Conservation (phyloP, 2,797 vertebrate species). For the Oryzias dopingdopingensis region DNA sequence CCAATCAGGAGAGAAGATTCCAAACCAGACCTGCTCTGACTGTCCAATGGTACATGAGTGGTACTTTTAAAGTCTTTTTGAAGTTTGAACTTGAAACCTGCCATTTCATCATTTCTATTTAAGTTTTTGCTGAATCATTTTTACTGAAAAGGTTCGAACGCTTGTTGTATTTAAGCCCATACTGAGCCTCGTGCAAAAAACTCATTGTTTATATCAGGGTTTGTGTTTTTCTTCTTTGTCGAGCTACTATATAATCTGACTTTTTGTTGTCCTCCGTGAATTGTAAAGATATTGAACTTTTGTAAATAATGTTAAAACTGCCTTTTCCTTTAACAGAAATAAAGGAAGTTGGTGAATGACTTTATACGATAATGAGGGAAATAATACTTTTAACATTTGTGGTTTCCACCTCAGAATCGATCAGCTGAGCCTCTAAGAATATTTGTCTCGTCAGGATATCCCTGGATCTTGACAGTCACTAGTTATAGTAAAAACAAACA, state of each 20-base stretch:
- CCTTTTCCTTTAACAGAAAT: slow-evolving; percentile 65
- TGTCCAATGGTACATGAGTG: slow-evolving; percentile 21
- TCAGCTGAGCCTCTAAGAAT: too few relatives aligned
- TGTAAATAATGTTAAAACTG: slow-evolving; percentile 80
- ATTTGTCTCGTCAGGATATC: too few relatives aligned
- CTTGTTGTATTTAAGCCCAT: slow-evolving; percentile 19
- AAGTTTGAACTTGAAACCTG: slow-evolving; percentile 42
- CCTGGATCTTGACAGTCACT: too few relatives aligned
- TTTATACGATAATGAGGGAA: neutral
- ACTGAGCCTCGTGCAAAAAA: slow-evolving; percentile 22
- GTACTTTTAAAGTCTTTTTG: slow-evolving; percentile 37
- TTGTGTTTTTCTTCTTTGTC: slow-evolving; percentile 2
- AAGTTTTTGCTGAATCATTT: slow-evolving; percentile 65
- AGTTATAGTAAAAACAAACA: too few relatives aligned
- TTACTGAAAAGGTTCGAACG: slow-evolving; percentile 16
- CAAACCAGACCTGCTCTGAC: slow-evolving; percentile 26
- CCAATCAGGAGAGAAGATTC: neutral
- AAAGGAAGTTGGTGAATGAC: slow-evolving; percentile 48
- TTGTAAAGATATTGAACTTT: slow-evolving; percentile 55
- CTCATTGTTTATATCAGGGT: slow-evolving; percentile 26
- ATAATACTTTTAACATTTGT: too few relatives aligned
- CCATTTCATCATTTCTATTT: slow-evolving; percentile 62
- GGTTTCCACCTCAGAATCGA: too few relatives aligned
- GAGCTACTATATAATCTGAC: slow-evolving; percentile 12
- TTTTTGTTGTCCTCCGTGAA: slow-evolving; percentile 39